Evolutionary conservation across 1,140 invertebrate genomes (phyloP).

Genomic region (Drosophila albomicans): DNA sequence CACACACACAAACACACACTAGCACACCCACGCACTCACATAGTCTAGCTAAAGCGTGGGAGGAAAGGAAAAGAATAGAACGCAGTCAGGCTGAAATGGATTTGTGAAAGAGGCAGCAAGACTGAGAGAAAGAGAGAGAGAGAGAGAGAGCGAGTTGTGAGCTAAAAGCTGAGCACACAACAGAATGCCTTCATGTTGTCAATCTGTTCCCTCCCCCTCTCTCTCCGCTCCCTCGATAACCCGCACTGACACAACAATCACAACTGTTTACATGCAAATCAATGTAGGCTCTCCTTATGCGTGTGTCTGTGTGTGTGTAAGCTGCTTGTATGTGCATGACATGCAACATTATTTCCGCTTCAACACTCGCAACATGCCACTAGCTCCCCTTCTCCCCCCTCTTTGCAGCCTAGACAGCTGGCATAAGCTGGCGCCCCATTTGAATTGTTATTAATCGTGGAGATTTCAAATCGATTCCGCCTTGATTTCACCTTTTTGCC

Average conservation of each 20-base stretch:
- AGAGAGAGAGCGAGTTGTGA: neutral
- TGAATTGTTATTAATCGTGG: slow-evolving; percentile 18
- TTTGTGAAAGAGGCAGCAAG: slow-evolving; percentile 1
- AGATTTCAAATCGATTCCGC: slow-evolving; percentile 17
- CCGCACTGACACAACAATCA: slow-evolving; percentile 46
- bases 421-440: neutral
- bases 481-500: slow-evolving; percentile 7
- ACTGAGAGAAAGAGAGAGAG: neutral
- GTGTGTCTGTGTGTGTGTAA: slow-evolving; percentile 10
- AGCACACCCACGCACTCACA: neutral
- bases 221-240: neutral
- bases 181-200: slow-evolving; percentile 15
- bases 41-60: neutral
- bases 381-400: neutral
- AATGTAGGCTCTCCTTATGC: slow-evolving; percentile 42
- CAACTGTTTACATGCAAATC: slow-evolving; percentile 59
- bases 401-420: neutral
- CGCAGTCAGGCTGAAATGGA: slow-evolving; percentile 21
- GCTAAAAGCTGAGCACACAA: slow-evolving; percentile 5
- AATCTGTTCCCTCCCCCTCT: neutral
- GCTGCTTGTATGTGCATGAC: slow-evolving; percentile 49
- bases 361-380: slow-evolving; percentile 18
- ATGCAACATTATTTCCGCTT: slow-evolving; percentile 57
- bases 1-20: neutral
- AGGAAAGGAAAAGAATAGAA: slow-evolving; percentile 3